Base-by-base conservation (phyloP, 2,113 vertebrate genomes). In the Cololabis saira region DNA sequence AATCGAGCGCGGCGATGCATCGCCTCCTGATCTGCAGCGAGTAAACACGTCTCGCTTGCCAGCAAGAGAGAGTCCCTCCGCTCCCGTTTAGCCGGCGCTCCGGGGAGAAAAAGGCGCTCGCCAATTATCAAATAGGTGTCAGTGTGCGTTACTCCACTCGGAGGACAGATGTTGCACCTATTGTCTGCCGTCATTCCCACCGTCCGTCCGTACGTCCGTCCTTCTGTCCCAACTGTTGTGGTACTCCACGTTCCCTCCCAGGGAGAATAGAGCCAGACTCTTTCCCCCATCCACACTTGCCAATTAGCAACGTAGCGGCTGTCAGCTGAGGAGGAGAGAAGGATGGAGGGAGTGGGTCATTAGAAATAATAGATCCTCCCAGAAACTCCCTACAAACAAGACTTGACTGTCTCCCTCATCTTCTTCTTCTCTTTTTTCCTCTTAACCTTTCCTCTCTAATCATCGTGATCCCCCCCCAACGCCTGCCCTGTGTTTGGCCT, bases 71-170 rank as follows among this genome's bases (percentile, higher is more conserved):
- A 17, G 57, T 85, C 70, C 62, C 81, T 72, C 5, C 67, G 69
- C 74, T 75, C 81, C 44, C 74, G 61, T 89, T 91, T 87, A 87
- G 81, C 76, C 62, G 10, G 80, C 56, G 51, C 81, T 76, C 59
- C 75, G 76, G 86, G 86, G n/a, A n/a, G n/a, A n/a, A 88, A 79
- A 82, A 71, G 75, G 47, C 67, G 55, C 82, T 78, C 77, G 70
- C 82, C 84, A 87, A 90, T 90, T 89, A 92, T 87, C 84, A 87
- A 90, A 86, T 75, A 89, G 88, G 85, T 89, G 86, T 92, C 89
- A 88, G 75, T 76, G 66, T 85, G 78, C 68, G 76, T 86, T 84
- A 76, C 64, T 64, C 69, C 42, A 59, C 76, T 24, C 76, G 54
- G 72, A 86, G 57, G 81, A 82, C 85, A 83, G 82, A 86, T 89